Base-by-base conservation (phyloP, 2,888 invertebrate species). In the Caenorhabditis zanzibari region DNA sequence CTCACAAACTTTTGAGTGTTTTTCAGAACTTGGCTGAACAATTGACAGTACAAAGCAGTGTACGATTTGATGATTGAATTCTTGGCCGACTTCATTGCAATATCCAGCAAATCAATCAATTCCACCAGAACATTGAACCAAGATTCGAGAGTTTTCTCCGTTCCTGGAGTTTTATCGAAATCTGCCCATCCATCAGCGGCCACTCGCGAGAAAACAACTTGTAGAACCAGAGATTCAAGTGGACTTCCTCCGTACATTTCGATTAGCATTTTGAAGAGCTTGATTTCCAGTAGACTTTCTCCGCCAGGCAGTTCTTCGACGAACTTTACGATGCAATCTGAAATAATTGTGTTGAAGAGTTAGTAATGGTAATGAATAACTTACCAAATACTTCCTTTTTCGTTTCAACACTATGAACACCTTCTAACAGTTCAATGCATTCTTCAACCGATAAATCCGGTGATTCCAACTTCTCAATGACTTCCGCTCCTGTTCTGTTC, bases 131-230 rank as follows among this genome's bases (percentile, higher is more conserved):
- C 56, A 24, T 26, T 32, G 54, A 76, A 82, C 81, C 82, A 76
- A 10, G 74, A 69, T 24, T 81, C 61, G 35, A 68, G 66, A 19
- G 22, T 44, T 47, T 64, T 64, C 12, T 82, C 59, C 7, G 72
- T 76, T 49, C 69, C 76, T 4, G 75, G 71, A 7, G 41, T 44
- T 16, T 38, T 24, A 47, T 82, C 76, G 24, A 66, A 56, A 49
- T 73, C 69, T 3, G 68, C 54, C 82, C 82, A 82, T 47, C 76
- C 76, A 47, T 82, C 72, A 3, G 69, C 64, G 32, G 72, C 76
- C 1, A 82, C 22, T 54, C 71, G 38, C 1, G 82, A 66, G 47
- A 76, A 76, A 2, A 76, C 49, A 2, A 82, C 26, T 59, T 76
- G 76, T 9, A 82, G 35, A 35, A 64, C 69, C 6, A 82, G 28